phyloP scores from a whole-genome alignment of 2,113 vertebrate species.

The Prietella phreatophila region DNA sequence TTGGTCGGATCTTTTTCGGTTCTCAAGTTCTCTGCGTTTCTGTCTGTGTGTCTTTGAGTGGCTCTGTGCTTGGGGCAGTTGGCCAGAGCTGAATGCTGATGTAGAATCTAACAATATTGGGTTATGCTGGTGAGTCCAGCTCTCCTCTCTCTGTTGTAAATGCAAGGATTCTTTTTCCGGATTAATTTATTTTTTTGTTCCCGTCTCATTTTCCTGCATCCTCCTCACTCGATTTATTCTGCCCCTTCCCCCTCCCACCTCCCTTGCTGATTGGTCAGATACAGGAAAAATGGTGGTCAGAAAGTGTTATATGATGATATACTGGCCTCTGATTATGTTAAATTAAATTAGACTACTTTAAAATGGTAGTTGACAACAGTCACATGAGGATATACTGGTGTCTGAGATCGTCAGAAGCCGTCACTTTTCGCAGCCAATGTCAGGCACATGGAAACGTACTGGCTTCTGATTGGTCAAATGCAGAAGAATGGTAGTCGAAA shows the following conservation, averaged over 20 bases:
- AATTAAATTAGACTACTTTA: no score
- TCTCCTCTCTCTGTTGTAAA: background rate
- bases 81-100: conserved; percentile 49
- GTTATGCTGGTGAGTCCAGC: background rate
- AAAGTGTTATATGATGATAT: background rate
- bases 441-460: background rate
- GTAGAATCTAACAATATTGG: background rate
- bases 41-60: conserved; percentile 40
- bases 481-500: background rate
- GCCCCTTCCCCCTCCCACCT: background rate
- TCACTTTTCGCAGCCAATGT: no score
- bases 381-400: no score
- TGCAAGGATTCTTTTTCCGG: background rate
- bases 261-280: background rate
- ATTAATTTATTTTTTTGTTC: background rate
- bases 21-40: conserved; percentile 25
- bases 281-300: background rate
- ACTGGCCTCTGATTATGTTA: background rate
- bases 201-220: background rate
- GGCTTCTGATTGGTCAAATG: background rate
- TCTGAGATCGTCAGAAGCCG: no score
- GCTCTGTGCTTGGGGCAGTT: conserved; percentile 56
- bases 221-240: no score
- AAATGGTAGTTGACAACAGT: no score
- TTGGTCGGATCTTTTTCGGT: conserved; percentile 1